Evolutionary conservation across 2,113 vertebrate species (phyloP).

Genomic region (Brachypteracias leptosomus): DNA sequence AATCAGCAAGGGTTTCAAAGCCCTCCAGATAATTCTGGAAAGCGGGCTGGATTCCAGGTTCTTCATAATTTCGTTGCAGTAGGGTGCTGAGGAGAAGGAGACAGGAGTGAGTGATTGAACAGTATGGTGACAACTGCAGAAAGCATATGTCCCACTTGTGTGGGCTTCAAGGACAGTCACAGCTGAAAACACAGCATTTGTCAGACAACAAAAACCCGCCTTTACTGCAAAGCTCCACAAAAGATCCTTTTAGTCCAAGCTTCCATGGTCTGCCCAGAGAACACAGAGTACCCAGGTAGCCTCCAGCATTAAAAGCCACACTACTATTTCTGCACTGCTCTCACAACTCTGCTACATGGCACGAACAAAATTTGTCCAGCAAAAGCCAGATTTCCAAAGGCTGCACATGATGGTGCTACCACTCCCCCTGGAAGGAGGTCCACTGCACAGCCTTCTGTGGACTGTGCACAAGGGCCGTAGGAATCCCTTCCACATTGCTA

Average conservation of each 20-base stretch:
- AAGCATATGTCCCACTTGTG: not conserved
- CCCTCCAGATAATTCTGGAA: constrained; percentile 95
- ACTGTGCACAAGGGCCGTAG: not conserved
- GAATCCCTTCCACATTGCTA: not conserved
- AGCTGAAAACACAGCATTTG: not conserved
- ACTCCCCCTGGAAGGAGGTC: not conserved
- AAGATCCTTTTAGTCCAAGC: not conserved
- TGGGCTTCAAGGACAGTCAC: not conserved
- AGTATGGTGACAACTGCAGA: not conserved
- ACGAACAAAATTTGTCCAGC: not conserved
- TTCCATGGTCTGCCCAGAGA: not conserved
- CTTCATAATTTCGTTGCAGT: constrained; percentile 92
- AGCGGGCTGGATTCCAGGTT: constrained; percentile 92
- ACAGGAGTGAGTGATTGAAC: not conserved
- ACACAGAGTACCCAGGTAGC: not conserved
- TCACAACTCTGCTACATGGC: not conserved
- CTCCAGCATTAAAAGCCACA: not conserved
- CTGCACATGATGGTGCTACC: fast-evolving
- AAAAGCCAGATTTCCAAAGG: not conserved
- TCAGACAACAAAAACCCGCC: not conserved
- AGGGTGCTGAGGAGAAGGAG: constrained; percentile 79
- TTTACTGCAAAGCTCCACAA: not conserved
- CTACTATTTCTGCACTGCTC: not conserved
- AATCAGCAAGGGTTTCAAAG: constrained; percentile 91
- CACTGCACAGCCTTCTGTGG: not conserved